These are phyloP conservation scores for Rhinophrynus dorsalis DNA, from an alignment of 2,797 vertebrate species.

Conservation along the genomic window DNA sequence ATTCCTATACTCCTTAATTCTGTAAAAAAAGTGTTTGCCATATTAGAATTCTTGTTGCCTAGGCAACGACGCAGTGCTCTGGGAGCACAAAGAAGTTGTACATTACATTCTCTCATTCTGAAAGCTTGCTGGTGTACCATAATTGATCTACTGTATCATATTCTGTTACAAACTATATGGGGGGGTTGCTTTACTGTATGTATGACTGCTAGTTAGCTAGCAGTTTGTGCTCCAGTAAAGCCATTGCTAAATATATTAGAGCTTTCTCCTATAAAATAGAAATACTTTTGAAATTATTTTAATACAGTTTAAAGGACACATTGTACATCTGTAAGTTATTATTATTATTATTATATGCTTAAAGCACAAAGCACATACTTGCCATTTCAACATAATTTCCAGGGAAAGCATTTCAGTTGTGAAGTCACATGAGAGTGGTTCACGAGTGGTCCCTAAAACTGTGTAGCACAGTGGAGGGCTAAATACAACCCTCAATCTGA, in stretches of 20 bases:
- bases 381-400: too few relatives aligned
- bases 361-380: too few relatives aligned
- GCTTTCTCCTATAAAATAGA: background rate
- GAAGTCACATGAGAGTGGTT: too few relatives aligned
- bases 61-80: conserved; percentile 27
- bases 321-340: too few relatives aligned
- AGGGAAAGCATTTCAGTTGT: too few relatives aligned
- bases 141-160: conserved; percentile 28
- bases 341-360: too few relatives aligned
- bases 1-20: conserved; percentile 40
- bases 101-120: conserved; percentile 31
- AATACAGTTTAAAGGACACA: too few relatives aligned
- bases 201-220: background rate
- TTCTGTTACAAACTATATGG: conserved; percentile 14
- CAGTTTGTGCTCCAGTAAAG: background rate
- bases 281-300: background rate
- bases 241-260: background rate
- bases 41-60: conserved; percentile 41
- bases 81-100: conserved; percentile 26
- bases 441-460: too few relatives aligned
- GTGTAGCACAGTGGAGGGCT: too few relatives aligned
- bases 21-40: conserved; percentile 37
- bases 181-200: background rate
- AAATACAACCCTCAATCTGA: too few relatives aligned
- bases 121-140: conserved; percentile 23